phyloP scores from a whole-genome alignment of 1,140 invertebrate species.

The Contarinia nasturtii region DNA sequence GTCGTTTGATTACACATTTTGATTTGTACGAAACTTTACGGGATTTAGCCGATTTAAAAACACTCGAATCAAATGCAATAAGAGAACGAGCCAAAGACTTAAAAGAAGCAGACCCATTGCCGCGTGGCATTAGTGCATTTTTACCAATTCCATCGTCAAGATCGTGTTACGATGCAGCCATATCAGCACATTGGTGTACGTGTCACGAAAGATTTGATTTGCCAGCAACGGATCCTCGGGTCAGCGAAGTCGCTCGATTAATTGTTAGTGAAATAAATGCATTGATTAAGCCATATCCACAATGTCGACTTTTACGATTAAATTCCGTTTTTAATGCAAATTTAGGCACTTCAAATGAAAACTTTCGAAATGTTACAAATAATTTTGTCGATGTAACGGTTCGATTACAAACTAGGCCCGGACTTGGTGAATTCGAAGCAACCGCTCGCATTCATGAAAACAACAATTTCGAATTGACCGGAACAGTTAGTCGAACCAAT shows the following conservation, averaged over 20 bases:
- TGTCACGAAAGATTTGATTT: conserved; percentile 43
- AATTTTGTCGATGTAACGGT: conserved; percentile 38
- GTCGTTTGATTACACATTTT: conserved; percentile 58
- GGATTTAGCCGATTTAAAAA: conserved; percentile 33
- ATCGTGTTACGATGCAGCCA: conserved; percentile 52
- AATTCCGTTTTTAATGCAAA: conserved; percentile 19
- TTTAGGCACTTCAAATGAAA: conserved; percentile 15
- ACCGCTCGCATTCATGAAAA: conserved; percentile 33
- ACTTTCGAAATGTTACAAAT: conserved; percentile 24
- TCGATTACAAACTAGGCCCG: conserved; percentile 41
- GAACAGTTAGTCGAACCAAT: conserved; percentile 59
- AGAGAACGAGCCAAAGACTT: conserved; percentile 10
- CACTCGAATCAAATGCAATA: conserved; percentile 15
- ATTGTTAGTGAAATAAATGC: conserved; percentile 41
- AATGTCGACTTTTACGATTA: conserved; percentile 29
- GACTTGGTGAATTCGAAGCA: conserved; percentile 54
- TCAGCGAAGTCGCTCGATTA: conserved; percentile 28
- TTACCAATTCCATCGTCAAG: conserved; percentile 44
- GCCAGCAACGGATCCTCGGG: conserved; percentile 25
- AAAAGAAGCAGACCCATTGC: conserved; percentile 12
- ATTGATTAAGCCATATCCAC: conserved; percentile 31
- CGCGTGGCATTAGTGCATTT: conserved; percentile 56
- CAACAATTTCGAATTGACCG: conserved; percentile 28
- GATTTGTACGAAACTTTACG: conserved; percentile 52
- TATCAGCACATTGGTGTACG: conserved; percentile 67